Percentiles rank a stretch among this genome's conserved stretches.
Conservation (phyloP, 2,113 vertebrate genomes). For the Cynopterus brachyotis region DNA sequence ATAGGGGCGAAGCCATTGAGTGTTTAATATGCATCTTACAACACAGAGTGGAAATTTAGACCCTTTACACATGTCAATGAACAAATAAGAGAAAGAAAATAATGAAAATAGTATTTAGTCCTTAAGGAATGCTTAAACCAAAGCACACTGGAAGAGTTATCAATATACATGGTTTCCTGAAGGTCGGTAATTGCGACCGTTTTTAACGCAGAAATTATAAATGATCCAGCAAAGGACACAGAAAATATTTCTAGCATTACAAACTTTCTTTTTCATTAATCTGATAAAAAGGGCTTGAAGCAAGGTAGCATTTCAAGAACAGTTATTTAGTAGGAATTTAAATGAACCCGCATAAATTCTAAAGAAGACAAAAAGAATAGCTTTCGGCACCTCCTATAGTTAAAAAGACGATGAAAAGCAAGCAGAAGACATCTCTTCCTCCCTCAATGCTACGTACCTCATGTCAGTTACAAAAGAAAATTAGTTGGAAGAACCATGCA, state of each 20-base stretch:
- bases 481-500: neutral
- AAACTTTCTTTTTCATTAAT: neutral
- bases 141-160: neutral
- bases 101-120: neutral
- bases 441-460: neutral
- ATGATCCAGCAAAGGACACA: neutral
- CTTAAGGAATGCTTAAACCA: neutral
- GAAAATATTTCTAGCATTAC: neutral
- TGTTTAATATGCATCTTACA: rapidly evolving
- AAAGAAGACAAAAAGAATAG: neutral
- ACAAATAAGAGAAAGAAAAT: neutral
- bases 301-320: neutral
- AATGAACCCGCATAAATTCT: neutral
- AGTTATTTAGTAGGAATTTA: neutral
- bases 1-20: neutral
- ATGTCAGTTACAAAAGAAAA: neutral
- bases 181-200: neutral
- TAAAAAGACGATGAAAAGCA: neutral
- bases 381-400: neutral
- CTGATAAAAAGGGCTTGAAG: neutral
- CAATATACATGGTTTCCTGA: neutral
- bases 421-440: neutral
- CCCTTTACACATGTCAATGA: neutral
- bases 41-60: neutral
- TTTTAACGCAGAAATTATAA: neutral